These are phyloP conservation scores for Drosophila meridiana DNA, from an alignment of 2,888 invertebrate species.

Conservation along the genomic window DNA sequence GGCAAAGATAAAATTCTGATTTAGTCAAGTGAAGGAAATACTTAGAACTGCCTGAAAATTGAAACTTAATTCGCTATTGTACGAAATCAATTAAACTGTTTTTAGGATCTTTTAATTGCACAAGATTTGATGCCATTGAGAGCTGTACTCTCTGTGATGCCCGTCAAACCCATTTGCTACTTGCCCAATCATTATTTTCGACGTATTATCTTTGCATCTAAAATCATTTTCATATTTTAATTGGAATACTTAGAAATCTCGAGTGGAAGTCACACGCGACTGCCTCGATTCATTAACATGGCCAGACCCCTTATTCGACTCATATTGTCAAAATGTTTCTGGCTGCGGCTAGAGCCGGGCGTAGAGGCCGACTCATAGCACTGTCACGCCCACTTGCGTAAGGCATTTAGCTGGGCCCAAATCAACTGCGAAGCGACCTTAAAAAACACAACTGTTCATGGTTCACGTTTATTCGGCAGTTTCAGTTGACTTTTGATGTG, in stretches of 20 bases:
- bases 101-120: constrained; percentile 1
- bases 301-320: constrained; percentile 44
- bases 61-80: not conserved
- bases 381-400: constrained; percentile 64
- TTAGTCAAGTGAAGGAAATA: not conserved
- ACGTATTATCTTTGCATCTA: constrained; percentile 37
- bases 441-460: constrained; percentile 51
- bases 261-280: constrained; percentile 65
- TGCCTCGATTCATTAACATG: constrained; percentile 68
- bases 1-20: too few species aligned
- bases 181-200: constrained; percentile 37
- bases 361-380: constrained; percentile 7
- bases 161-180: constrained; percentile 3
- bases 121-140: not conserved
- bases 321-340: constrained; percentile 32
- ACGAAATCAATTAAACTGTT: not conserved
- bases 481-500: constrained; percentile 36
- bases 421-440: constrained; percentile 65
- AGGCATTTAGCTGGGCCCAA: constrained; percentile 43
- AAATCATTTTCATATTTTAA: constrained; percentile 59
- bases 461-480: constrained; percentile 42
- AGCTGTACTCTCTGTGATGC: not conserved
- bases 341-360: constrained; percentile 25
- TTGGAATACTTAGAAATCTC: constrained; percentile 52
- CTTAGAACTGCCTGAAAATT: not conserved